Evolutionary conservation across 2,888 invertebrate genomes (phyloP).

Genomic region (Agelastica alni): DNA sequence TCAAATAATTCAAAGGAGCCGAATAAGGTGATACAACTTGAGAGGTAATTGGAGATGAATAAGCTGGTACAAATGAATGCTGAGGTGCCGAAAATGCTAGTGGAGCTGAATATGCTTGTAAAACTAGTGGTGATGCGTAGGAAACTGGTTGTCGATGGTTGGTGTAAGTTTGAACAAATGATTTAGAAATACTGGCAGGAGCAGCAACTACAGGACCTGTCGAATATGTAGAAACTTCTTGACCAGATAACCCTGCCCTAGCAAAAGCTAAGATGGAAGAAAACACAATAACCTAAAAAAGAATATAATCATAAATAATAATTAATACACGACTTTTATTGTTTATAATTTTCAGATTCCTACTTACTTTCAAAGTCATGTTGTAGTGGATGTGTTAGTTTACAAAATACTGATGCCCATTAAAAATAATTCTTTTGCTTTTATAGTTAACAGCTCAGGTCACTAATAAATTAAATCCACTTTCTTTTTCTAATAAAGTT

Average conservation of each 20-base stretch:
- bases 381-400: slow-evolving; percentile 1
- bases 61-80: slow-evolving; percentile 4
- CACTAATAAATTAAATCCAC: slow-evolving; percentile 6
- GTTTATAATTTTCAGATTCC: slow-evolving; percentile 3
- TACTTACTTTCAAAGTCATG: slow-evolving; percentile 22
- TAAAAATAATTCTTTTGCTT: background rate
- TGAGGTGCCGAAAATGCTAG: background rate
- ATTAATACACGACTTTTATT: background rate
- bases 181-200: slow-evolving; percentile 54
- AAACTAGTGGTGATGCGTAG: slow-evolving; percentile 49
- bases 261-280: slow-evolving; percentile 64
- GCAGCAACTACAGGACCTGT: slow-evolving; percentile 49
- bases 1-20: slow-evolving; percentile 4
- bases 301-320: background rate
- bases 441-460: background rate
- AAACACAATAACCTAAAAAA: slow-evolving; percentile 60
- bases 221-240: slow-evolving; percentile 47
- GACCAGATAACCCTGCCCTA: slow-evolving; percentile 59
- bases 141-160: slow-evolving; percentile 63
- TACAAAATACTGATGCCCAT: slow-evolving; percentile 2
- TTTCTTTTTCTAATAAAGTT: slow-evolving; percentile 47
- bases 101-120: slow-evolving; percentile 45
- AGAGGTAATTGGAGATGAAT: slow-evolving; percentile 31
- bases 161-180: slow-evolving; percentile 59
- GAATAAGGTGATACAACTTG: slow-evolving; percentile 10